Base-by-base conservation (phyloP, 2,888 invertebrate species). In the Pandemis corylana region DNA sequence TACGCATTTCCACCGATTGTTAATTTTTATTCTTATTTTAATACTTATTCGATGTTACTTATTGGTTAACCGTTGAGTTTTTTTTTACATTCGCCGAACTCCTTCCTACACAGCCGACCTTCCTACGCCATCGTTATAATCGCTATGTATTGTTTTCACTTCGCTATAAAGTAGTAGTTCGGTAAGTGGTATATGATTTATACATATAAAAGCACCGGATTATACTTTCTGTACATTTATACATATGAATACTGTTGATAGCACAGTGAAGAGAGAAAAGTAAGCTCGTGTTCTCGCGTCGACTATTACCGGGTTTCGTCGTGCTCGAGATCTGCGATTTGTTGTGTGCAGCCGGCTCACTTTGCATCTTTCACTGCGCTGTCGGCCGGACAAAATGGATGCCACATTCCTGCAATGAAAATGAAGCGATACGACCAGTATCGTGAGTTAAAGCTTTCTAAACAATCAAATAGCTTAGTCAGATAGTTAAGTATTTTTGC, bases 391-490 rank as follows among this genome's bases (percentile, higher is more conserved):
- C 79, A 76, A 76, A 76, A 78, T 78, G 79, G 76, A 79, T 78
- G 79, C 75, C 74, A 76, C 75, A 76, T 74, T 74, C 71, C 76
- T 56, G 73, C 36, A 75, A 76, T 77, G 76, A 81, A 87, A 75
- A 76, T 77, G 76, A 81, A 87, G 80, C 87, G 81, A 85, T 83
- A 82, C 79, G 77, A 85, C 87, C 88, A 90, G 88, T 90, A 89
- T 86, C 81, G 82, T 85, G 90, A 83, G 89, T 89, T 89, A 88
- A 89, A 84, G 84, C 83, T 85, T 86, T 83, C 81, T 82, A 76
- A 79, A 78, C 77, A 76, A 76, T 80, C 81, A 78, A 70, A 80
- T 84, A 82, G 82, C 78, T 82, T 84, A 85, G 81, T 83, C 80
- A 82, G 76, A 77, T 78, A 80, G 78, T 72, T 80, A 79, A 80